Base-by-base conservation (phyloP, 2,113 vertebrate species). In the Echinops telfairi region DNA sequence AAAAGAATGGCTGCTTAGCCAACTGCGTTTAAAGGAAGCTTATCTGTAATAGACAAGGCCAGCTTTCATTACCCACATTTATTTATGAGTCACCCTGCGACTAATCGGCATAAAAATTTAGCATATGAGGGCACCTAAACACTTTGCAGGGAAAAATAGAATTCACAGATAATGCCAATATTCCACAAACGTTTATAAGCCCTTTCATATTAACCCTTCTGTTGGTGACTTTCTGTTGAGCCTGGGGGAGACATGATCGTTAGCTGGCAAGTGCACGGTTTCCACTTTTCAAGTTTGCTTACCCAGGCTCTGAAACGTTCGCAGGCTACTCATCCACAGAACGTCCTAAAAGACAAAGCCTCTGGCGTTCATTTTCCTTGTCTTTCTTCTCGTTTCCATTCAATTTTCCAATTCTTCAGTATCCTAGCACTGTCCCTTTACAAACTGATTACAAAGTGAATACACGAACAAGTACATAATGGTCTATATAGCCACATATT, bases 321-420 rank as follows among this genome's bases (percentile, higher is more conserved):
- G 11, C 25, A 78, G 40, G n/a, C 60, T 43, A 58, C 25, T 88
- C 40, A 78, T 88, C 23, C 31, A 78, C 53, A 80, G 20, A 93
- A 87, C 57, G 64, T 10, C 47, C 47, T 53, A 93, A 94, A 36
- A 88, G 1, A 81, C 25, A 77, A 38, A 83, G 92, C 33, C 95
- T 3, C 70, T 0, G 40, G n/a, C 27, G 85, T 38, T 83, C 23
- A 60, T 43, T 58, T 62, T 88, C 79, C 53, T 71, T 93, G 79
- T 62, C 70, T 17, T 47, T 29, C 76, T 53, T 70, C 57, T 77
- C 82, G 16, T 33, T 73, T 2, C 23, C n/a, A 71, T n/a, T 33
- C 14, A n/a, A 33, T 7, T n/a, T 89, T 62, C 60, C 77, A 79
- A 89, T 80, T 62, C 78, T 57, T 83, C 60, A 71, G 12, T n/a